phyloP scores from a whole-genome alignment of 2,113 vertebrate genomes.

The Cebus imitator region DNA sequence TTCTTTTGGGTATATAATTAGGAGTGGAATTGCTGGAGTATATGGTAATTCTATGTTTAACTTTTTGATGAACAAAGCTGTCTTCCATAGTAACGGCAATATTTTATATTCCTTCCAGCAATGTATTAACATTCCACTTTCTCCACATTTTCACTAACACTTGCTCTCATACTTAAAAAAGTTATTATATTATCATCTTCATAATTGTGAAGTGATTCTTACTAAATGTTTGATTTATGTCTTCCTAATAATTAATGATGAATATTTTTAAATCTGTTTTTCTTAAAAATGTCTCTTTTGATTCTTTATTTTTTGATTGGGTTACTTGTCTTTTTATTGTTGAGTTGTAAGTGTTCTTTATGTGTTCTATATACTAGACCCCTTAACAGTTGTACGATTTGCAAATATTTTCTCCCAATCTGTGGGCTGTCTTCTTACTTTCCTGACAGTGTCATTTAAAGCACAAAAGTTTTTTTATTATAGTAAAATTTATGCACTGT shows the following conservation, averaged over 20 bases:
- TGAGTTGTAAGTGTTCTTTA: not conserved
- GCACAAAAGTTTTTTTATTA: not conserved
- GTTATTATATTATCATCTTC: not conserved
- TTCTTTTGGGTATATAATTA: not conserved
- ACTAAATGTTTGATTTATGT: not conserved
- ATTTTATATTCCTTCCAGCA: not conserved
- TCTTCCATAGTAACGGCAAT: not conserved
- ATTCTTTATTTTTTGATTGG: not conserved
- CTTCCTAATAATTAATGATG: not conserved
- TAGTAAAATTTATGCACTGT: not conserved
- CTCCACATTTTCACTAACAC: not conserved
- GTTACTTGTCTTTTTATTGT: not conserved
- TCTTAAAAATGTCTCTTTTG: not conserved
- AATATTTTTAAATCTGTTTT: not conserved
- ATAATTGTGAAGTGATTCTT: not conserved
- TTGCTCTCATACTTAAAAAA: not conserved
- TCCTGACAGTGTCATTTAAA: not conserved
- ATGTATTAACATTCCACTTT: not conserved
- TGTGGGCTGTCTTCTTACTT: not conserved
- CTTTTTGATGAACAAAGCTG: not conserved
- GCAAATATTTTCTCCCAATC: not conserved
- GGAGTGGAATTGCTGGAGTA: not conserved
- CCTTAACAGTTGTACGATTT: not conserved
- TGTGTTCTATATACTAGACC: not conserved
- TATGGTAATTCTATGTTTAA: not conserved